phyloP scores from a whole-genome alignment of 2,888 invertebrate species.

The Timema podura region DNA sequence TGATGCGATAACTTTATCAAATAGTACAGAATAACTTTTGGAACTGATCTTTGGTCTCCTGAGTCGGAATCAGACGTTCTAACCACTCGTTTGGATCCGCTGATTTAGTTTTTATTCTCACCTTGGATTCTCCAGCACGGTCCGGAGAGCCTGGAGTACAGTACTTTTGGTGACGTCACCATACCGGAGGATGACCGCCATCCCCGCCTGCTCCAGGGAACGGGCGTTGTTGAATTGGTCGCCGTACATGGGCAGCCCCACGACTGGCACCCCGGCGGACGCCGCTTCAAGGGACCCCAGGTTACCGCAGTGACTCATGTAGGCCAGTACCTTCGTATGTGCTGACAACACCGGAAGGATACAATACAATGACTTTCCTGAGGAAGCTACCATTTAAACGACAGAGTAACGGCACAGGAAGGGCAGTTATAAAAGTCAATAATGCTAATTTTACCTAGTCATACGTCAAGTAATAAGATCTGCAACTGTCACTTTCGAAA shows the following conservation, averaged over 20 bases:
- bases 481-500: too few relatives aligned
- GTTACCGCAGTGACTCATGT: constrained; percentile 70
- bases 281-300: constrained; percentile 65
- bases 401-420: too few relatives aligned
- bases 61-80: too few relatives aligned
- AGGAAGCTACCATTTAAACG: too few relatives aligned
- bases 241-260: constrained; percentile 64
- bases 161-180: constrained; percentile 50
- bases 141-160: constrained; percentile 47
- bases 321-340: constrained; percentile 64
- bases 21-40: too few relatives aligned
- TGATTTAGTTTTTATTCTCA: constrained; percentile 17
- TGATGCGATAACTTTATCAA: too few relatives aligned
- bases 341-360: constrained; percentile 41
- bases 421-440: too few relatives aligned
- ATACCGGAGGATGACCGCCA: constrained; percentile 52
- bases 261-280: constrained; percentile 59
- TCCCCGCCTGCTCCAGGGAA: constrained; percentile 51
- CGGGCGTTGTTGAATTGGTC: constrained; percentile 62
- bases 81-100: too few relatives aligned
- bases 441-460: too few relatives aligned
- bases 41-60: too few relatives aligned
- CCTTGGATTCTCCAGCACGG: constrained; percentile 33
- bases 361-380: too few relatives aligned
- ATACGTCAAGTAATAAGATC: too few relatives aligned